phyloP scores from a whole-genome alignment of 2,113 vertebrate genomes.

The Chamaea fasciata region DNA sequence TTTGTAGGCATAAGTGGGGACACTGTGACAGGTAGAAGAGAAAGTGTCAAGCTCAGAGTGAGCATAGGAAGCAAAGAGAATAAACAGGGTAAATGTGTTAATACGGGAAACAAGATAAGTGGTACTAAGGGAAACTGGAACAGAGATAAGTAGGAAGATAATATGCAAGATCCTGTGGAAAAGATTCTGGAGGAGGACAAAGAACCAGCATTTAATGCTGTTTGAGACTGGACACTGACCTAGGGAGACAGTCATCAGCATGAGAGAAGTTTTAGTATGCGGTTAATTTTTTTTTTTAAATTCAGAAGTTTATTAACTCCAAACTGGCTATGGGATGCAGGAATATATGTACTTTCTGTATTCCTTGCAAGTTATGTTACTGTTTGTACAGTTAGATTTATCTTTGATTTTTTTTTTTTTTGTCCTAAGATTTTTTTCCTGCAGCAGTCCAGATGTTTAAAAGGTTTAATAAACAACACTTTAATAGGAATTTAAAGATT shows the following conservation, averaged over 20 bases:
- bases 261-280: not conserved
- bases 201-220: not conserved
- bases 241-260: not conserved
- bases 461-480: not conserved
- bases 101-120: not conserved
- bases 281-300: not conserved
- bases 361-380: not conserved
- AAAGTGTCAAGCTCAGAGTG: fast-evolving
- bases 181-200: not conserved
- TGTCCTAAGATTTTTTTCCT: not conserved
- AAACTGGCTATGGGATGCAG: not conserved
- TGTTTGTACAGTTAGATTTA: not conserved
- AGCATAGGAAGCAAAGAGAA: not conserved
- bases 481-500: not conserved
- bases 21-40: not conserved
- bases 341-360: not conserved
- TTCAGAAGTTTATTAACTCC: not conserved
- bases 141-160: not conserved
- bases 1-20: not conserved
- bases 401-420: not conserved
- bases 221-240: not conserved
- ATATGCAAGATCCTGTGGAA: not conserved
- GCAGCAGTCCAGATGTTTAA: not conserved
- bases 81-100: not conserved
- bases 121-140: not conserved